Conservation (phyloP, 1,140 invertebrate genomes). For the Drosophila malerkotliana region DNA sequence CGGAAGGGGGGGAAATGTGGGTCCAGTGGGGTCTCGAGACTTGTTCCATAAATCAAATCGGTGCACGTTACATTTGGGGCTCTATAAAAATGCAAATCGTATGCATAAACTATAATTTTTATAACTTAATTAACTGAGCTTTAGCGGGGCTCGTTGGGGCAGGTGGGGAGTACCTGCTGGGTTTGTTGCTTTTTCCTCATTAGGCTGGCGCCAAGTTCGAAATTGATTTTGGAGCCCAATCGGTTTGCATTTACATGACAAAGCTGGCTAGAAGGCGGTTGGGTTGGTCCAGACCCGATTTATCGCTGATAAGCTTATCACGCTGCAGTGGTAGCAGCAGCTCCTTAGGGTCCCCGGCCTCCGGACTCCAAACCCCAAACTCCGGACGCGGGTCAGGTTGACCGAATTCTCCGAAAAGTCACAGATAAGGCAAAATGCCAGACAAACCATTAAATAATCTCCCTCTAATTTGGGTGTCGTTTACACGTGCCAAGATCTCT, state of each 20-base stretch:
- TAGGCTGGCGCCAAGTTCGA: slow-evolving; percentile 71
- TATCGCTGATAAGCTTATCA: slow-evolving; percentile 44
- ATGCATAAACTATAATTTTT: slow-evolving; percentile 82
- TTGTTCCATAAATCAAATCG: slow-evolving; percentile 62
- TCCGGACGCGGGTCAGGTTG: background rate
- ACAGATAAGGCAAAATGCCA: slow-evolving; percentile 32
- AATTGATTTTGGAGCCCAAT: slow-evolving; percentile 67
- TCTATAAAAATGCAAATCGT: slow-evolving; percentile 79
- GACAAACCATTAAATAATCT: slow-evolving; percentile 73
- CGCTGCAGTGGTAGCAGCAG: slow-evolving; percentile 13
- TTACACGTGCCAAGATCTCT: slow-evolving; percentile 71
- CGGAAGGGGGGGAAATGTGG: background rate
- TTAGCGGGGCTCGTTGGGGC: background rate
- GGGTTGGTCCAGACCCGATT: slow-evolving; percentile 25
- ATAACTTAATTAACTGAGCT: slow-evolving; percentile 75
- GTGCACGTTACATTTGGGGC: slow-evolving; percentile 70
- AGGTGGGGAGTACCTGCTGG: slow-evolving; percentile 38
- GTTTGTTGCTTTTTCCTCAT: slow-evolving; percentile 59
- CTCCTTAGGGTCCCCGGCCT: background rate
- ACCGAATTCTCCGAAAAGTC: slow-evolving; percentile 29
- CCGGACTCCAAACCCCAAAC: background rate
- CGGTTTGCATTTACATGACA: slow-evolving; percentile 68
- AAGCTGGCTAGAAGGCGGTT: slow-evolving; percentile 23
- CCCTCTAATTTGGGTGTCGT: slow-evolving; percentile 77
- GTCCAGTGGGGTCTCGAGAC: background rate